Evolutionary conservation across 2,888 invertebrate genomes (phyloP).

Genomic region (Chloroclysta siterata): DNA sequence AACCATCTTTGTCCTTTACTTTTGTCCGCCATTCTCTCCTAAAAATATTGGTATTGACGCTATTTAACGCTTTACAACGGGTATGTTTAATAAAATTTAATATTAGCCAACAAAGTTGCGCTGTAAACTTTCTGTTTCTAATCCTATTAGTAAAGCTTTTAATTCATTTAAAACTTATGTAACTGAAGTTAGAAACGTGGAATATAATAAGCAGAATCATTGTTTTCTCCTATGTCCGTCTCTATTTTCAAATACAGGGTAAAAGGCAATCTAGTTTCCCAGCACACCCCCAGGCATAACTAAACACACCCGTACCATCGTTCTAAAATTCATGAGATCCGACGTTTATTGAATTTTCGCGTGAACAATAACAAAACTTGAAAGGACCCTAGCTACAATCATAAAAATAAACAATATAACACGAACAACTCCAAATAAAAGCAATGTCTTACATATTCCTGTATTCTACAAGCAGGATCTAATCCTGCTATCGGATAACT

Average conservation of each 20-base stretch:
- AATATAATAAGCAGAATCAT: background rate
- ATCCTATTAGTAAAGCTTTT: background rate
- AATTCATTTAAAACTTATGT: background rate
- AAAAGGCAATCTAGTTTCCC: constrained; percentile 22
- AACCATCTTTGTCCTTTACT: too few species aligned
- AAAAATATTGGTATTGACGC: background rate
- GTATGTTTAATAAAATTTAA: background rate
- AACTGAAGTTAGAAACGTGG: background rate
- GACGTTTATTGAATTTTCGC: constrained; percentile 33
- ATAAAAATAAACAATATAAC: constrained; percentile 26
- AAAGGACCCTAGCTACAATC: constrained; percentile 26
- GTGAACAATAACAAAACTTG: constrained; percentile 35
- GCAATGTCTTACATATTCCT: background rate
- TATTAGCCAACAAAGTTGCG: background rate
- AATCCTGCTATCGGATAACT: too few species aligned
- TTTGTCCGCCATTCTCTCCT: too few species aligned
- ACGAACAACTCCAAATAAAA: constrained; percentile 22
- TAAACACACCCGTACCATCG: constrained; percentile 25
- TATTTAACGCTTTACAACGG: background rate
- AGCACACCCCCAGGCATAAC: constrained; percentile 22
- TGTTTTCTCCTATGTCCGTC: constrained; percentile 1
- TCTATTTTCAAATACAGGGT: constrained; percentile 17
- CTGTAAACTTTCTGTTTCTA: background rate
- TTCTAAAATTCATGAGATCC: constrained; percentile 33
- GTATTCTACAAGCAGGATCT: too few species aligned